A percentile compares a stretch with the other conserved stretches of the same genome.
These are phyloP conservation scores for Melopsittacus undulatus DNA, from an alignment of 2,797 vertebrate genomes.

Conservation along the genomic window DNA sequence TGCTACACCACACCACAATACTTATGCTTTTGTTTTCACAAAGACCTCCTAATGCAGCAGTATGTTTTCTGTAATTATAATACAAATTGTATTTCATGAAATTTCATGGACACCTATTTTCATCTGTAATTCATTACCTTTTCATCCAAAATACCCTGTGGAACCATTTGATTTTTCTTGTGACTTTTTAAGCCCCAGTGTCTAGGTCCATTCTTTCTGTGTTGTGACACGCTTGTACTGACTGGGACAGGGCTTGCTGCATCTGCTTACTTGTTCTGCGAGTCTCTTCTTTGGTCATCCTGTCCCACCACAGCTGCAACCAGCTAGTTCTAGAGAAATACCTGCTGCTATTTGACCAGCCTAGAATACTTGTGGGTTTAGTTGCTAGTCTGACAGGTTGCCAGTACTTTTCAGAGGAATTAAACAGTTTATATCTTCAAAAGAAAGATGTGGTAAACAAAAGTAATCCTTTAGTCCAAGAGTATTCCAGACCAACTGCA, in stretches of 20 bases:
- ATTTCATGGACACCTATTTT: background rate
- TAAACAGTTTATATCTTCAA: background rate
- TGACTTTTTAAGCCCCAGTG: background rate
- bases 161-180: background rate
- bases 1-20: background rate
- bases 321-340: background rate
- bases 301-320: background rate
- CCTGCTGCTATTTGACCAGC: background rate
- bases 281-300: background rate
- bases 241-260: background rate
- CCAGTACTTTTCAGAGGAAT: background rate
- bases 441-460: background rate
- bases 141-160: background rate
- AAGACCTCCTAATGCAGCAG: background rate
- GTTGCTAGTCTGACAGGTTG: background rate
- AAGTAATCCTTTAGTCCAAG: background rate
- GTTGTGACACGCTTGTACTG: background rate
- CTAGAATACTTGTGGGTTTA: background rate
- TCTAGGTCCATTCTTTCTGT: background rate
- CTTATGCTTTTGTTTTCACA: background rate
- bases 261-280: background rate
- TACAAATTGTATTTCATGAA: background rate
- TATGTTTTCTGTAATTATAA: background rate
- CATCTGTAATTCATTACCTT: background rate
- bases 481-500: background rate